A percentile compares a stretch with the other conserved stretches of the same genome.
phyloP scores from a whole-genome alignment of 2,113 vertebrate species.

The Mellivora capensis region DNA sequence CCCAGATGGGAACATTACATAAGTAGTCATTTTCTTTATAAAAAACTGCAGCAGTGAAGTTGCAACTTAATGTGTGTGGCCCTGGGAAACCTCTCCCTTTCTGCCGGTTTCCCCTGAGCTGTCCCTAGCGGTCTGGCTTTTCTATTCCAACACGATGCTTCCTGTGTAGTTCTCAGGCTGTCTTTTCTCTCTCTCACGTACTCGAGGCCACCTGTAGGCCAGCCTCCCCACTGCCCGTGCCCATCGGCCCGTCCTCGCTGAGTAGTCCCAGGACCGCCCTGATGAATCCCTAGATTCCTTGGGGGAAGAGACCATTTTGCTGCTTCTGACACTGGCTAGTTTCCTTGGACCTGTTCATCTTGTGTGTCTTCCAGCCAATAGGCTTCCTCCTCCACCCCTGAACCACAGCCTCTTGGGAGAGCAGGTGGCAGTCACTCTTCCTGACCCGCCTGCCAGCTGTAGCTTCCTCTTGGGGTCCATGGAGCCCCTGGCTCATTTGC shows the following conservation, averaged over 20 bases:
- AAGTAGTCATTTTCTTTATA: constrained; percentile 32
- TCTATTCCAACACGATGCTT: not conserved
- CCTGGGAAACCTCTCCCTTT: not conserved
- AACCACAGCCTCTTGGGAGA: not conserved
- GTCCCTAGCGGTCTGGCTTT: not conserved
- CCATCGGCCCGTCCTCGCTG: not conserved
- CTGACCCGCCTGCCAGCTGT: not conserved
- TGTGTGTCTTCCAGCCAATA: not conserved
- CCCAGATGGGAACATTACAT: not conserved
- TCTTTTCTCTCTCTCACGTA: not conserved
- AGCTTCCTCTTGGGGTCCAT: not conserved
- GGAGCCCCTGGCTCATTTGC: not conserved
- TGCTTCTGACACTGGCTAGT: not conserved
- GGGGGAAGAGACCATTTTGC: not conserved
- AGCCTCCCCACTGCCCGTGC: not conserved
- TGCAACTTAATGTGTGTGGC: not conserved
- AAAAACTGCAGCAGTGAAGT: not conserved
- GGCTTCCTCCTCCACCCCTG: not conserved
- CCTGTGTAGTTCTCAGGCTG: not conserved
- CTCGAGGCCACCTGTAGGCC: not conserved
- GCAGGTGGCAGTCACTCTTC: not conserved
- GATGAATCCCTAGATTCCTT: not conserved
- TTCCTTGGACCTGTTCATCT: not conserved
- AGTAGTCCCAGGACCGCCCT: not conserved
- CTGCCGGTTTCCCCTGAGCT: not conserved